Base-by-base conservation (phyloP, 2,888 invertebrate genomes). In the Nomada fabriciana region DNA sequence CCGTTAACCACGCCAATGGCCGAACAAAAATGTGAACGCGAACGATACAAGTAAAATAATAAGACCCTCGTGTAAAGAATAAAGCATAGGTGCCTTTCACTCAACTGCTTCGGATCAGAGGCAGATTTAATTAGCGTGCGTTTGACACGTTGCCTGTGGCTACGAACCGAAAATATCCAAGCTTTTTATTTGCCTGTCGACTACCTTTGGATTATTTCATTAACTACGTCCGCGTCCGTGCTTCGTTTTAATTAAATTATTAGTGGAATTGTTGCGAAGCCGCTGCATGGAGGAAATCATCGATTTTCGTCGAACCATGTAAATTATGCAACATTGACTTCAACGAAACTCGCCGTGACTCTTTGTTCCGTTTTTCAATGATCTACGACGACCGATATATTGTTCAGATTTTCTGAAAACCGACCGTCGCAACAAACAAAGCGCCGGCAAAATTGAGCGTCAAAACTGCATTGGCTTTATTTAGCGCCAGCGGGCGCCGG, bases 361-460 rank as follows among this genome's bases (percentile, higher is more conserved):
- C 15, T 9, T 23, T 15, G 42, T 68, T 2, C 15, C 18, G 10
- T 68, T 64, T 64, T 67, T 25, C n/a, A 42, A 10, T 29, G 52
- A 70, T 60, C 29, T 53, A 61, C 68, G 67, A 72, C 82, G 20
- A 61, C 29, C 53, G 75, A 75, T 55, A 47, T 20, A 60, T 61
- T 18, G 20, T 23, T 47, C 20, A 36, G 36, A 42, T 55, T 67
- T 65, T 75, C 55, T 36, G 72, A 36, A 69, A 64, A 70, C 20
- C 61, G 71, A 52, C 15, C 43, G 53, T 55, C 23, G 65, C 57
- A 25, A 76, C 76, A 83, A 85, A 65, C 82, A 79, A 69, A 23
- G 36, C 63, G 43, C 42, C 61, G 70, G 43, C 72, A 74, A 85
- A 85, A 85, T 83, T 82, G 84, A 53, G 53, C 65, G 50, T 63